phyloP scores from a whole-genome alignment of 2,113 vertebrate genomes.

The Ariopsis seemanni region DNA sequence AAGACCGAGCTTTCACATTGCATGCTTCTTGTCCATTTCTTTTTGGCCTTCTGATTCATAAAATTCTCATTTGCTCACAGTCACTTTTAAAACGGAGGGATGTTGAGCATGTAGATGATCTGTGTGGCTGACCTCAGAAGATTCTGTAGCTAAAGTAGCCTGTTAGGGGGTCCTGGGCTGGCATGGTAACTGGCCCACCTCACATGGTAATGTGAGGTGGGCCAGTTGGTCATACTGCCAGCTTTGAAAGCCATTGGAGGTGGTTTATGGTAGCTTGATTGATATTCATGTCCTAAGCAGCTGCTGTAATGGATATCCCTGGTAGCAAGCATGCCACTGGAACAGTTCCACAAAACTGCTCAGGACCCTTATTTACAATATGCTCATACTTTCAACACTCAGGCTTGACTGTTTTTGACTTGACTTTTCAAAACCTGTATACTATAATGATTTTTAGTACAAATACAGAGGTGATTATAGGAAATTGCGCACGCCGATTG shows the following conservation, averaged over 20 bases:
- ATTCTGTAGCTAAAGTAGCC: neutral
- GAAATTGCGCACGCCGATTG: too few species aligned
- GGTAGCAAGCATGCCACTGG: neutral
- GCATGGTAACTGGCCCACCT: neutral
- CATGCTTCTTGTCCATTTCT: neutral
- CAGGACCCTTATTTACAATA: neutral
- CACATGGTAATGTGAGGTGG: neutral
- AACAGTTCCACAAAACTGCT: neutral
- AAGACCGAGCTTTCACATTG: neutral
- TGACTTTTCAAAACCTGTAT: neutral
- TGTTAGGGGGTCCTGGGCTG: neutral
- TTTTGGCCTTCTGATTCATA: neutral
- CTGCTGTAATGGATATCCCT: neutral
- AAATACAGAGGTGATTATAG: too few species aligned
- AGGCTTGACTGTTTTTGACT: neutral
- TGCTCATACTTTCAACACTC: neutral
- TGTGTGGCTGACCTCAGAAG: neutral
- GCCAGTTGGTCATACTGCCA: neutral
- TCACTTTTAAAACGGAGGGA: neutral
- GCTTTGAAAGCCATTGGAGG: neutral
- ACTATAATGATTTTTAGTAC: neutral
- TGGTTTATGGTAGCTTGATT: neutral
- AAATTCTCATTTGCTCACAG: constrained; percentile 3
- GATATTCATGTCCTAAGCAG: neutral
- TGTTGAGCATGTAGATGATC: neutral